Evolutionary conservation across 2,113 vertebrate species (phyloP).

Genomic region (Haemorhous mexicanus): DNA sequence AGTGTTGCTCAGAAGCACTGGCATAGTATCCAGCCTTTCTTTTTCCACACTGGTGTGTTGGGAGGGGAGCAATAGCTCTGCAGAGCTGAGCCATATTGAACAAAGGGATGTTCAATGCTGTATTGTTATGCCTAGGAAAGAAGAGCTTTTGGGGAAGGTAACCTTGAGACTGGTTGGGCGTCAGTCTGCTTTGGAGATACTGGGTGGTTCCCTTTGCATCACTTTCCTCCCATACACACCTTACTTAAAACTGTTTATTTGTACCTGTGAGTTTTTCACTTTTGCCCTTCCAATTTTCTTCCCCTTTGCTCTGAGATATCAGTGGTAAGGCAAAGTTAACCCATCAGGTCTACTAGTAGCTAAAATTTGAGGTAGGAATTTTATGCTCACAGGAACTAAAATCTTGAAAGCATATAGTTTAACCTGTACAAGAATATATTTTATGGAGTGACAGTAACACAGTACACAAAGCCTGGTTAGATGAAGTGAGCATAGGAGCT

Average conservation of each 20-base stretch:
- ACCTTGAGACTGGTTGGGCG: not conserved
- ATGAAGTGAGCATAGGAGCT: not conserved
- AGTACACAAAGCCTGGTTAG: not conserved
- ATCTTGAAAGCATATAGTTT: not conserved
- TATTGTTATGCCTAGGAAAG: not conserved
- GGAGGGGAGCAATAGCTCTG: not conserved
- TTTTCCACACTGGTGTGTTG: accelerated
- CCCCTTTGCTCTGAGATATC: not conserved
- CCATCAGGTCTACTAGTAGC: not conserved
- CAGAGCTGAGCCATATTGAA: not conserved
- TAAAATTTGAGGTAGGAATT: not conserved
- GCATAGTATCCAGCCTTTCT: not conserved
- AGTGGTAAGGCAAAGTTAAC: not conserved
- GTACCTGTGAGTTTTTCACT: not conserved
- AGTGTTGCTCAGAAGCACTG: not conserved
- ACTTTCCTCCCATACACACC: accelerated
- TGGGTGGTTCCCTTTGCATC: not conserved
- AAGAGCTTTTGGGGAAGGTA: not conserved
- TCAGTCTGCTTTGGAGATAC: not conserved
- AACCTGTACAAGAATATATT: not conserved
- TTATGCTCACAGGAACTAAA: not conserved
- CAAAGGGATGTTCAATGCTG: accelerated
- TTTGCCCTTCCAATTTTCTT: not conserved
- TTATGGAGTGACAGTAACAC: not conserved
- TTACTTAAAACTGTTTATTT: not conserved